Base-by-base conservation (phyloP, 1,140 invertebrate species). In the Holotrichia oblita region DNA sequence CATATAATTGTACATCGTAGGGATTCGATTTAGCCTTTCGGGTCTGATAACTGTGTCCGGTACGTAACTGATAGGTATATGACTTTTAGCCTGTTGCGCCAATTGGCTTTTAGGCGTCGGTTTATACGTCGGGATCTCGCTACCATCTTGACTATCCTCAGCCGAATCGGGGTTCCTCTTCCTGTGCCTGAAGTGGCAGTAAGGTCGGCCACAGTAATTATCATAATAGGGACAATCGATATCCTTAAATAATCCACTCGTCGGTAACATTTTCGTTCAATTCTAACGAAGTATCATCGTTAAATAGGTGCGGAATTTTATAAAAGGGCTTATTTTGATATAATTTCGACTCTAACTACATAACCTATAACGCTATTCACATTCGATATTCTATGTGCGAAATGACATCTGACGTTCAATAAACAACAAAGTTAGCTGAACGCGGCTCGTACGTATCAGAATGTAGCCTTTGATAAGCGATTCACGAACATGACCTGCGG, bases 181-280 rank as follows among this genome's bases (percentile, higher is more conserved):
- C 82, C 90, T 88, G 88, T 97, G 96, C 85, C 93, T 92, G 86
- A 95, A 97, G 87, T 96, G 95, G 88, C 96, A 97, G 87, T 96
- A 95, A 20, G 95, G 94, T 83, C 96, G 91, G 81, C 94, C 93
- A 87, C 96, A 97, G 4, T 79, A 93, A 86, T 89, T 93, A 81
- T 94, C 91, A 84, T 91, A 95, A 89, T 93, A 97, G 40, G 96
- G 95, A 87, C 96, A 97, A 81, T 90, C 90, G 74, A 96, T 91
- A 79, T 90, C 91, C 88, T 94, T 93, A 84, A 97, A 97, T 84
- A 94, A 94, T 80, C 95, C 95, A 81, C 93, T 94, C 73, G 94
- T 94, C 40, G 95, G 94, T 85, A 97, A 90, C 96, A 97, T 97
- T 78, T 82, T 83, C 24, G 76, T 20, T 40, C 73, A 12, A 7